These are phyloP conservation scores for Lepus timidus DNA, from an alignment of 2,113 vertebrate genomes.

Conservation along the genomic window DNA sequence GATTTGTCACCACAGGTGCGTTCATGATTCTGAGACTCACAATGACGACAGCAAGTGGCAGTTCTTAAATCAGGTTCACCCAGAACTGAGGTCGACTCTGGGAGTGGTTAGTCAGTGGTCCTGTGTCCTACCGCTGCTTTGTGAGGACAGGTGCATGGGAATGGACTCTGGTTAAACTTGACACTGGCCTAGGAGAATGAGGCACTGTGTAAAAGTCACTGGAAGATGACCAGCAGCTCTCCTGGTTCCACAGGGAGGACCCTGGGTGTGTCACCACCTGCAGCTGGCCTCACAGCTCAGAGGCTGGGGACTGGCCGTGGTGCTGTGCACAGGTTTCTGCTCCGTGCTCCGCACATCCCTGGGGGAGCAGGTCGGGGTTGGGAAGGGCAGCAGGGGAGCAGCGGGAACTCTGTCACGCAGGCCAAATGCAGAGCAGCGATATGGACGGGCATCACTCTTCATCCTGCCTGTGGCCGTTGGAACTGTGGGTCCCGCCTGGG, in stretches of 20 bases:
- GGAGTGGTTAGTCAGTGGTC: neutral
- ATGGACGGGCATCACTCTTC: too few species aligned
- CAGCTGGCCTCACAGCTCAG: too few species aligned
- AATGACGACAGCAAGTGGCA: neutral
- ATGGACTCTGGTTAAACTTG: neutral
- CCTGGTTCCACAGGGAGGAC: neutral
- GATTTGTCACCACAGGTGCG: too few species aligned
- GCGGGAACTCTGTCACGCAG: too few species aligned
- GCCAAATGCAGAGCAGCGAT: too few species aligned
- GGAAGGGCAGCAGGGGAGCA: neutral
- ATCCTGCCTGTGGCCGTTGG: neutral
- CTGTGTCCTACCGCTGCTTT: neutral
- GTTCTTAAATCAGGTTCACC: neutral
- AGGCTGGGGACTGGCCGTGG: too few species aligned
- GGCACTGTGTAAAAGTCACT: neutral
- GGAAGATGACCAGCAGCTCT: neutral
- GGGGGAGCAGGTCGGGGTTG: fast-evolving
- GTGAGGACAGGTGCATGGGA: neutral
- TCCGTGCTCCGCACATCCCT: neutral
- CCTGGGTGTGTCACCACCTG: too few species aligned
- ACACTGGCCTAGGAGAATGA: neutral
- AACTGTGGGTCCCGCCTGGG: neutral
- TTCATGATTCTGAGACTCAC: neutral
- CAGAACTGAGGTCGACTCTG: neutral
- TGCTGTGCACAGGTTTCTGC: neutral